Evolutionary conservation across 2,888 invertebrate genomes (phyloP).

Genomic region (Eledone cirrhosa): DNA sequence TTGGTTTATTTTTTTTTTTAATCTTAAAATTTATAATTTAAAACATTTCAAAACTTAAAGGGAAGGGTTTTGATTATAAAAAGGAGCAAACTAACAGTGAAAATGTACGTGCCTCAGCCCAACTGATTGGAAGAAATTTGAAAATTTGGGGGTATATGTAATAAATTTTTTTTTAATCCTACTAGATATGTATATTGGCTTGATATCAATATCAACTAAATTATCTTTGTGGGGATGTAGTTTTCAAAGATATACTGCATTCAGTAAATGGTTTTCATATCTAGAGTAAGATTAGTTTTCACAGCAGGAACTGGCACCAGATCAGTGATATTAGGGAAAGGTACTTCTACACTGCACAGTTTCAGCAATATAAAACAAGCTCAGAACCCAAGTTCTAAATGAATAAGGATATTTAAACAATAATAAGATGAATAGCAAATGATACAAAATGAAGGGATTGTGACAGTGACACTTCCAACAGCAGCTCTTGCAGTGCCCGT

Average conservation of each 20-base stretch:
- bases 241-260: neutral
- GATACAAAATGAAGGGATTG: conserved; percentile 5
- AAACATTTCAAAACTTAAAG: neutral
- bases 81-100: conserved; percentile 11
- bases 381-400: conserved; percentile 18
- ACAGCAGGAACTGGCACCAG: conserved; percentile 16
- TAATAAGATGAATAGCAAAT: neutral
- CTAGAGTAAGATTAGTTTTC: neutral
- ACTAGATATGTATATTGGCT: neutral
- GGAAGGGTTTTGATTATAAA: conserved; percentile 4
- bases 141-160: neutral
- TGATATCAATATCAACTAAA: neutral
- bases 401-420: conserved; percentile 10
- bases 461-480: neutral
- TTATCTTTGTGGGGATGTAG: neutral
- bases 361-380: conserved; percentile 21
- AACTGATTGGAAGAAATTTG: neutral
- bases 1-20: neutral
- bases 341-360: conserved; percentile 24
- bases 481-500: conserved; percentile 17
- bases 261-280: too few relatives aligned
- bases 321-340: neutral
- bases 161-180: neutral
- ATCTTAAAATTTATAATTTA: too few relatives aligned
- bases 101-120: conserved; percentile 11